Conservation (phyloP, 2,797 vertebrate genomes). For the Liparis tanakae region DNA sequence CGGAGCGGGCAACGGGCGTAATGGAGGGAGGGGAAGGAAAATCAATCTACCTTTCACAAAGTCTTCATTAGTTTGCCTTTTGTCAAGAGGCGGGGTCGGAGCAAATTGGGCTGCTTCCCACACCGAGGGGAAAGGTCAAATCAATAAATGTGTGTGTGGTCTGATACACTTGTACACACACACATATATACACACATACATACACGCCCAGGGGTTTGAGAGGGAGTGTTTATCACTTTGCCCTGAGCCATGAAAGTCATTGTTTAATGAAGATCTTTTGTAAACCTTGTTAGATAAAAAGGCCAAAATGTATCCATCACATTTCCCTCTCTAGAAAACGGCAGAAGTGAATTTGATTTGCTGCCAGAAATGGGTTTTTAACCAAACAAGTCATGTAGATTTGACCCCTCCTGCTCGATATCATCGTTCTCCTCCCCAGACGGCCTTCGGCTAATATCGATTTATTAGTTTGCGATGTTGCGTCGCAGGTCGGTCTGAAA, state of each 20-base stretch:
- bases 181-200: no score
- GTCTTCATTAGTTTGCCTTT: conserved; percentile 80
- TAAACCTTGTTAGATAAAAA: conserved; percentile 14
- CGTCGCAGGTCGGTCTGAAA: conserved; percentile 27
- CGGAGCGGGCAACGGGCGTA: conserved; percentile 23
- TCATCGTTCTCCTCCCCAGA: conserved; percentile 29
- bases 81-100: conserved; percentile 72
- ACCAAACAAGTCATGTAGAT: conserved; percentile 45
- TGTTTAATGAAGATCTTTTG: conserved; percentile 4
- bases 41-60: conserved; percentile 76
- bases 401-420: conserved; percentile 22
- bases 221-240: conserved; percentile 17
- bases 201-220: conserved; percentile 2
- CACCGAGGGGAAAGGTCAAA: conserved; percentile 71
- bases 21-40: conserved; percentile 54
- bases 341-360: conserved; percentile 16
- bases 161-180: conserved; percentile 19
- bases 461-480: conserved; percentile 44
- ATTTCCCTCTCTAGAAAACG: background rate
- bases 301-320: background rate
- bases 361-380: conserved; percentile 27
- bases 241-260: conserved; percentile 5
- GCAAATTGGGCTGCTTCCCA: conserved; percentile 62
- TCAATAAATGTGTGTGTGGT: conserved; percentile 56
- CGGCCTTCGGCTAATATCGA: conserved; percentile 50